Conservation (phyloP, 2,888 invertebrate genomes). For the Ceriagrion tenellum region DNA sequence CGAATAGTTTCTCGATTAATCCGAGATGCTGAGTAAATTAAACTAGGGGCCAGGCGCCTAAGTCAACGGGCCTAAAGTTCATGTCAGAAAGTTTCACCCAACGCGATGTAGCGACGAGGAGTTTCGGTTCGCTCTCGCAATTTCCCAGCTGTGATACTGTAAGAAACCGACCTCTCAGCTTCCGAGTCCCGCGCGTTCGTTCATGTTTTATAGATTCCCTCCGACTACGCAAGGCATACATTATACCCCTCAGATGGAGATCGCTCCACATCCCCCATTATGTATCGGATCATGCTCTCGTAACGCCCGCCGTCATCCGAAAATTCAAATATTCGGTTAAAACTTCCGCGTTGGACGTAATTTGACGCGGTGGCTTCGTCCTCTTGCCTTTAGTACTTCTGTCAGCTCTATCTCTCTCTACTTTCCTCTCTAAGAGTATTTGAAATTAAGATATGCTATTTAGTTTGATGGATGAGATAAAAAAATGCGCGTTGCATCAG, state of each 20-base stretch:
- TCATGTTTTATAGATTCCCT: background rate
- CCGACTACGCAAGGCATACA: slow-evolving; percentile 25
- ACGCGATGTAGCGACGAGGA: background rate
- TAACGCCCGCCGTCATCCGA: background rate
- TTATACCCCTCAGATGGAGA: background rate
- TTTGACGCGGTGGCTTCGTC: background rate
- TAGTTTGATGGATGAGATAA: too few species aligned
- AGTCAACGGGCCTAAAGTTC: background rate
- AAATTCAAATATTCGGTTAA: background rate
- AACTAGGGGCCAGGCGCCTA: background rate
- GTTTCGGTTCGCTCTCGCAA: background rate
- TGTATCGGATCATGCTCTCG: slow-evolving; percentile 19
- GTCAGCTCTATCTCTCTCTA: background rate
- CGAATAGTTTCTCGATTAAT: background rate
- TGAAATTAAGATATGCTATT: background rate
- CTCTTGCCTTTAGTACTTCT: background rate
- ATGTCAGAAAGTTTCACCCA: background rate
- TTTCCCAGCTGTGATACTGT: background rate
- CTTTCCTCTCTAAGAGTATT: background rate
- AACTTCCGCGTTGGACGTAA: background rate
- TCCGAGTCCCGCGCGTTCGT: background rate
- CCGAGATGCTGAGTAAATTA: background rate
- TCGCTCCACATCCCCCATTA: slow-evolving; percentile 37
- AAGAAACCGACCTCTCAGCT: background rate
- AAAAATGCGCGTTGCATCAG: too few species aligned